A percentile compares a stretch with the other conserved stretches of the same genome.
These are phyloP conservation scores for Trachythela sp. DNA, from an alignment of 64 coral and sea anemone genomes.

Conservation along the genomic window DNA sequence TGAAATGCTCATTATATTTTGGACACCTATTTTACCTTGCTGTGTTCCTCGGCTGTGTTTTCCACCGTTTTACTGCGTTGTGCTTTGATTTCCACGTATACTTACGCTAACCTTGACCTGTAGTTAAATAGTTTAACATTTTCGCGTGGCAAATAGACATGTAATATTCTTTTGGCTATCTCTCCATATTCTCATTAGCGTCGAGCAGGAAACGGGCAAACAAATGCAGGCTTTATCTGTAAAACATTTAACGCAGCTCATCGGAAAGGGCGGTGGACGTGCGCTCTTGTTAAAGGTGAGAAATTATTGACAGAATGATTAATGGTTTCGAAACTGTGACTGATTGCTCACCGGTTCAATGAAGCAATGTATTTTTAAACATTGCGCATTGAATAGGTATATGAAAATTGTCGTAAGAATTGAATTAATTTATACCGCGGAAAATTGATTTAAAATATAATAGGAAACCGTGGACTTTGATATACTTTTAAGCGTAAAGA, in stretches of 20 bases:
- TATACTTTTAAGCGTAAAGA: not conserved
- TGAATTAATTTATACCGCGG: not conserved
- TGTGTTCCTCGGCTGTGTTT: too few species aligned
- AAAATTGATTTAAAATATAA: not conserved
- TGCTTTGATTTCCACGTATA: not conserved
- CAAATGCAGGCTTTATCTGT: not conserved
- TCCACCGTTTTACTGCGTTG: too few species aligned
- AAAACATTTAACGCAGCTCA: not conserved
- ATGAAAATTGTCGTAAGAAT: not conserved
- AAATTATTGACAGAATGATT: constrained; percentile 7
- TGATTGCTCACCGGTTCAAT: not conserved
- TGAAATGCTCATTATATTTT: too few species aligned
- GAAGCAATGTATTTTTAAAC: not conserved
- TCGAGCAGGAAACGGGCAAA: not conserved
- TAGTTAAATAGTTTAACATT: not conserved
- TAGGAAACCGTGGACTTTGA: not conserved
- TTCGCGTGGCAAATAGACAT: not conserved
- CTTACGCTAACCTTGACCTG: not conserved
- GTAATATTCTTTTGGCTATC: not conserved
- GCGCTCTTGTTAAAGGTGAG: not conserved
- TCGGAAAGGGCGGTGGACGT: not conserved
- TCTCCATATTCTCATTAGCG: not conserved
- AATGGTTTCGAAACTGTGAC: not conserved
- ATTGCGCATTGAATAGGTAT: not conserved
- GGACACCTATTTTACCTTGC: too few species aligned